Evolutionary conservation across 2,113 vertebrate species (phyloP).

Genomic region (Protomyctophum bolini): DNA sequence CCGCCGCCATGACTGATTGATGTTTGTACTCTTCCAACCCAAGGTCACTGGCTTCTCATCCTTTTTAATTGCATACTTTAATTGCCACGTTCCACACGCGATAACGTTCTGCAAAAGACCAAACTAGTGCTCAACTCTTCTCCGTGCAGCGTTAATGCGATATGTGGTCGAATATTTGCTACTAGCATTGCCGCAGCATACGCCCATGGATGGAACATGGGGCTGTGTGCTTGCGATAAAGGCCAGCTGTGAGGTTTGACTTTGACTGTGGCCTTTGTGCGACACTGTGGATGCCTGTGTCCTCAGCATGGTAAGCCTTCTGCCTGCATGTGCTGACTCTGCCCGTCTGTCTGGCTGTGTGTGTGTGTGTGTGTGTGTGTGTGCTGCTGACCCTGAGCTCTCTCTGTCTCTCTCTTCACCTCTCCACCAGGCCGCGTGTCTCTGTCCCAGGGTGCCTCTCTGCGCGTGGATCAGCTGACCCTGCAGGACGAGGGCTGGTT

Average conservation of each 20-base stretch:
- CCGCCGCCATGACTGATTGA: conserved; percentile 52
- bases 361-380: conserved; percentile 35
- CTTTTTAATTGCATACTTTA: conserved; percentile 16
- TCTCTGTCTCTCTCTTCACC: not conserved
- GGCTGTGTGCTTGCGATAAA: conserved; percentile 2
- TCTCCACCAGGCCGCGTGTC: conserved; percentile 84
- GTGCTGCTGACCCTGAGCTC: conserved; percentile 47
- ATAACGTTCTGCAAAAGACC: not conserved
- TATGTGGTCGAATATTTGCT: conserved; percentile 8
- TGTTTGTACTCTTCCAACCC: conserved; percentile 29
- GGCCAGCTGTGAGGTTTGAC: conserved; percentile 20
- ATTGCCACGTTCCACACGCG: not conserved
- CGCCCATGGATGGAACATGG: not conserved
- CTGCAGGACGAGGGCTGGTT: conserved; percentile 96
- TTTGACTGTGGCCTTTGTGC: conserved; percentile 58
- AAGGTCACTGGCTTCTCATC: conserved; percentile 16
- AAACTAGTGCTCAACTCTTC: not conserved
- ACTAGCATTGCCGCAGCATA: conserved; percentile 4
- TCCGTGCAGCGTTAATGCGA: not conserved
- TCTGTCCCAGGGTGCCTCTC: conserved; percentile 86
- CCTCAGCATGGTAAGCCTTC: conserved; percentile 48
- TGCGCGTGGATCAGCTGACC: conserved; percentile 85
- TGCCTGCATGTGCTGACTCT: conserved; percentile 5
- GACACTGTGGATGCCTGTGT: conserved; percentile 46
- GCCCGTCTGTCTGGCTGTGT: not conserved